These are phyloP conservation scores for Creontiades dilutus DNA, from an alignment of 2,888 invertebrate genomes.

Conservation along the genomic window DNA sequence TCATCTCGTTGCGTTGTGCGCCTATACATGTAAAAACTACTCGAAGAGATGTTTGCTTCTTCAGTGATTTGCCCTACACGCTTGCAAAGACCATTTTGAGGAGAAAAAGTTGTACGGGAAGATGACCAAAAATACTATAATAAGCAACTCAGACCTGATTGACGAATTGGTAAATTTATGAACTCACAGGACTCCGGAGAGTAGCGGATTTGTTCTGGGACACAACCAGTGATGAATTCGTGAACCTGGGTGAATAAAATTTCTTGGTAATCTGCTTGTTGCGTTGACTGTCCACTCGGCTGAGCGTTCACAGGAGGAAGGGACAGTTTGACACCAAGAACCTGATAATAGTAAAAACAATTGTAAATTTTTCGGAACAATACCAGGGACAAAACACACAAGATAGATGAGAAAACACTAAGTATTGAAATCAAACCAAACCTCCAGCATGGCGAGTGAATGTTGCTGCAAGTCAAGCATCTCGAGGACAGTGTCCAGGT, in stretches of 20 bases:
- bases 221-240: conserved; percentile 92
- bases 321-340: conserved; percentile 89
- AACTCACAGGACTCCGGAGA: conserved; percentile 89
- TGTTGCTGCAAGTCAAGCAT: conserved; percentile 95
- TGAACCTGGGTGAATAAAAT: conserved; percentile 87
- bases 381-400: too few species aligned
- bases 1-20: too few species aligned
- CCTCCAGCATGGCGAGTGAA: conserved; percentile 88
- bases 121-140: too few species aligned
- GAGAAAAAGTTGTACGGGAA: too few species aligned
- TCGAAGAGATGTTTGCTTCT: too few species aligned
- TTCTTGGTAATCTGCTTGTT: conserved; percentile 77
- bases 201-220: conserved; percentile 93
- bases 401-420: too few species aligned
- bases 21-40: too few species aligned
- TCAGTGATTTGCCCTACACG: too few species aligned
- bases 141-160: too few species aligned
- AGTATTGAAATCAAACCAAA: background rate
- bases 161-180: background rate
- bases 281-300: conserved; percentile 68
- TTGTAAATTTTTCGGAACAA: too few species aligned
- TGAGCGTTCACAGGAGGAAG: conserved; percentile 77
- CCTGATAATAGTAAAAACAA: conserved; percentile 79
- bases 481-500: conserved; percentile 93
- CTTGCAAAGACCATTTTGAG: too few species aligned